Evolutionary conservation across 2,888 invertebrate species (phyloP).

Genomic region (Caenorhabditis sp.): DNA sequence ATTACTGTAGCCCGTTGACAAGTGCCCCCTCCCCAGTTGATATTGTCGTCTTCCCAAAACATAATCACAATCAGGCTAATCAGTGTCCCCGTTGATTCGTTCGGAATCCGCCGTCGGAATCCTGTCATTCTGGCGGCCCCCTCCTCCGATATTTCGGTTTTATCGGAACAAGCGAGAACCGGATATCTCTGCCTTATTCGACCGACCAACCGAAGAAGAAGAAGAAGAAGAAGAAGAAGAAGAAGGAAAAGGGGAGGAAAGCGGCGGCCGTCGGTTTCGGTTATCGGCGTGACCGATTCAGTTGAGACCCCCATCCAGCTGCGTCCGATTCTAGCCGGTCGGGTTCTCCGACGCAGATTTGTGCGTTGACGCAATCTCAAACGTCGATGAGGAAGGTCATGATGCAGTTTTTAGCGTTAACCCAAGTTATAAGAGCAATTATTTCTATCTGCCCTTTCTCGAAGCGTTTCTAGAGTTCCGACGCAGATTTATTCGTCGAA

Average conservation of each 20-base stretch:
- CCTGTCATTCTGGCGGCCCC: neutral
- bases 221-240: neutral
- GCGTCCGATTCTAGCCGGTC: neutral
- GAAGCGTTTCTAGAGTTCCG: no score
- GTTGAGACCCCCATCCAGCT: neutral
- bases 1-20: no score
- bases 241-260: no score
- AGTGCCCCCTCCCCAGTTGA: no score
- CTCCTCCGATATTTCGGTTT: conserved; percentile 9
- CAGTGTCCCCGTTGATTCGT: neutral
- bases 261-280: conserved; percentile 29
- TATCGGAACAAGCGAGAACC: conserved; percentile 7
- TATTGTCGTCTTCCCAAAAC: no score
- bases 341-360: neutral
- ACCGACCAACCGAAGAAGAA: neutral
- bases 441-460: no score
- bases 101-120: neutral
- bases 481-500: no score
- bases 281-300: conserved; percentile 49
- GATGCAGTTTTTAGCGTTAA: no score
- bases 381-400: no score
- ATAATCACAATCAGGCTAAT: conserved; percentile 45
- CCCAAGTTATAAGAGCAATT: no score
- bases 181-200: no score
- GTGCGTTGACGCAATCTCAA: no score